phyloP scores from a whole-genome alignment of 2,113 vertebrate genomes.

The Notechis scutatus region DNA sequence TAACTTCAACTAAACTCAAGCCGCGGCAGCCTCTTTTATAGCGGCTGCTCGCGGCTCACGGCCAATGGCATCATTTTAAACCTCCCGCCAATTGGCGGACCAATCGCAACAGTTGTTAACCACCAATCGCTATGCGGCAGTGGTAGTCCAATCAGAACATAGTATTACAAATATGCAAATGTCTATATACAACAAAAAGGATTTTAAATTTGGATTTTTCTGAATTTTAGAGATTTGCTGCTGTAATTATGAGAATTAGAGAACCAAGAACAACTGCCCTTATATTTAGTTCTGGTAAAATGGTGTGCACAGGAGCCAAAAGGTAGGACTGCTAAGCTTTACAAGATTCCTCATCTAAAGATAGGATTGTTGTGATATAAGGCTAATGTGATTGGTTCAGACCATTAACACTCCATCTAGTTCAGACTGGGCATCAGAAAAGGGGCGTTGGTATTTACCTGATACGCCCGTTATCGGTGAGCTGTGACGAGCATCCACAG shows the following conservation, averaged over 20 bases:
- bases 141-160: too few species aligned
- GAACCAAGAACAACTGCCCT: constrained; percentile 93
- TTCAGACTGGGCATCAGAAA: background rate
- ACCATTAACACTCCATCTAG: background rate
- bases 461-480: too few species aligned
- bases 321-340: constrained; percentile 69
- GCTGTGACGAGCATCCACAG: too few species aligned
- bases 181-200: background rate
- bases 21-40: too few species aligned
- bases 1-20: too few species aligned
- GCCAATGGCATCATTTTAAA: too few species aligned
- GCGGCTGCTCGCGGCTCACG: too few species aligned
- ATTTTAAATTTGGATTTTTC: constrained; percentile 25
- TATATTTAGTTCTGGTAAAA: constrained; percentile 97
- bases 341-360: background rate
- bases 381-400: background rate
- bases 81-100: too few species aligned
- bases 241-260: constrained; percentile 96
- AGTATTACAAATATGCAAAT: too few species aligned
- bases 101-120: too few species aligned
- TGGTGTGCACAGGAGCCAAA: constrained; percentile 97
- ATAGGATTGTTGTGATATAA: background rate
- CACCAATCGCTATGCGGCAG: too few species aligned
- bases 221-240: constrained; percentile 84
- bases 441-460: too few species aligned